A percentile compares a stretch with the other conserved stretches of the same genome.
Conservation (phyloP, 2,113 vertebrate species). For the Bettongia penicillata region DNA sequence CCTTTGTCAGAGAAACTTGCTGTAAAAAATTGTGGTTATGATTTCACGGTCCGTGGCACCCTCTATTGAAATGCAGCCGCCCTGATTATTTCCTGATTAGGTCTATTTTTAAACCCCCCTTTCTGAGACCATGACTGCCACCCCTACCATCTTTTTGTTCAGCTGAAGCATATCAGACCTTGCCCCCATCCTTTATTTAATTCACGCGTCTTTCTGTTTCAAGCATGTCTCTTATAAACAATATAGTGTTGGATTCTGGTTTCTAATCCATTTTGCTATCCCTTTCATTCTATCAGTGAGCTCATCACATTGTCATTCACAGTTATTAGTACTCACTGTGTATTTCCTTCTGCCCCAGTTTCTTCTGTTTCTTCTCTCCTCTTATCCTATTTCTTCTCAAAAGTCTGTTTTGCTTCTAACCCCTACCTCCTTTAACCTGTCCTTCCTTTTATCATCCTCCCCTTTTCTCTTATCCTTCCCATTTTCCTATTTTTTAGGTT, state of each 20-base stretch:
- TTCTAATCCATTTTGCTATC: not conserved
- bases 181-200: not conserved
- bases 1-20: too few species aligned
- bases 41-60: not conserved
- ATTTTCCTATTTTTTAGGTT: not conserved
- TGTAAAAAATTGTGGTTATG: not conserved
- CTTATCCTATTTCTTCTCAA: not conserved
- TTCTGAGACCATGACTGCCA: not conserved
- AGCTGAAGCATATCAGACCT: not conserved
- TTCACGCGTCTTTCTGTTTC: not conserved
- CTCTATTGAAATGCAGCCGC: not conserved
- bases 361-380: not conserved
- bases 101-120: not conserved
- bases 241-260: not conserved
- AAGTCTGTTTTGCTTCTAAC: not conserved
- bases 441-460: not conserved
- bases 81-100: not conserved
- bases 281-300: not conserved
- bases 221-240: not conserved
- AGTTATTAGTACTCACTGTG: not conserved
- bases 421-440: not conserved
- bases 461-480: not conserved
- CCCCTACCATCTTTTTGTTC: not conserved
- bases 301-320: not conserved
- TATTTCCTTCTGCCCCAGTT: not conserved